Conservation (phyloP, 2,888 invertebrate genomes). For the Ditula angustiorana region DNA sequence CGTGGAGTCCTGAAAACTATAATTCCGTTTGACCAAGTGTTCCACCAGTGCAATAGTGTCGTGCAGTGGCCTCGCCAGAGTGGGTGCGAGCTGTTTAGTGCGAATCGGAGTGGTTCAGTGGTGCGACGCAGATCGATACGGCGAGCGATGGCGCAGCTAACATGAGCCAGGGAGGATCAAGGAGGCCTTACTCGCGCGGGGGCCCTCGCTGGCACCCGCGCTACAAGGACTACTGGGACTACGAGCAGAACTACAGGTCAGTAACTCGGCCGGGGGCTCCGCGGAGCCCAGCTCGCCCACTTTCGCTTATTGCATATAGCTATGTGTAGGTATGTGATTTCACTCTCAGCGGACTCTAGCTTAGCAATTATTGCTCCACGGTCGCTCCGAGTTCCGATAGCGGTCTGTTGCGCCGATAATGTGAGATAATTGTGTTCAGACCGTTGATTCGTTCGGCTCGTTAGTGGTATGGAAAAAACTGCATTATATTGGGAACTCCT, state of each 20-base stretch:
- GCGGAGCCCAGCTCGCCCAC: conserved; percentile 6
- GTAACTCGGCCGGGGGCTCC: conserved; percentile 4
- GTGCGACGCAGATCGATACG: conserved; percentile 72
- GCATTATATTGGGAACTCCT: background rate
- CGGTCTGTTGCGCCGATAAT: conserved; percentile 26
- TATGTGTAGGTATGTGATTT: conserved; percentile 36
- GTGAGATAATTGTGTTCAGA: conserved; percentile 30
- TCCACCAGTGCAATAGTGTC: conserved; percentile 66
- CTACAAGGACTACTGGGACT: conserved; percentile 83
- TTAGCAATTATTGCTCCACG: conserved; percentile 27
- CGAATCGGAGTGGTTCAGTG: conserved; percentile 53
- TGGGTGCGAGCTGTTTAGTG: conserved; percentile 47
- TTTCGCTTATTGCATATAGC: conserved; percentile 34
- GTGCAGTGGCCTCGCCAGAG: conserved; percentile 56
- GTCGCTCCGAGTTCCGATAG: conserved; percentile 18
- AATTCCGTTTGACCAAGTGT: conserved; percentile 44
- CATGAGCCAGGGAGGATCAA: conserved; percentile 81
- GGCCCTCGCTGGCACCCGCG: conserved; percentile 82
- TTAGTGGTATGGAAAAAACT: background rate
- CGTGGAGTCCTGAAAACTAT: conserved; percentile 51
- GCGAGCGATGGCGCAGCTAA: conserved; percentile 67
- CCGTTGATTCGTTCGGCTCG: background rate
- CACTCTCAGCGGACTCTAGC: conserved; percentile 28
- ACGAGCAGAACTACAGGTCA: conserved; percentile 80
- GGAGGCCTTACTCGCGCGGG: conserved; percentile 79